These are phyloP conservation scores for Heliconius cydno DNA, from an alignment of 2,888 invertebrate species.

Conservation along the genomic window DNA sequence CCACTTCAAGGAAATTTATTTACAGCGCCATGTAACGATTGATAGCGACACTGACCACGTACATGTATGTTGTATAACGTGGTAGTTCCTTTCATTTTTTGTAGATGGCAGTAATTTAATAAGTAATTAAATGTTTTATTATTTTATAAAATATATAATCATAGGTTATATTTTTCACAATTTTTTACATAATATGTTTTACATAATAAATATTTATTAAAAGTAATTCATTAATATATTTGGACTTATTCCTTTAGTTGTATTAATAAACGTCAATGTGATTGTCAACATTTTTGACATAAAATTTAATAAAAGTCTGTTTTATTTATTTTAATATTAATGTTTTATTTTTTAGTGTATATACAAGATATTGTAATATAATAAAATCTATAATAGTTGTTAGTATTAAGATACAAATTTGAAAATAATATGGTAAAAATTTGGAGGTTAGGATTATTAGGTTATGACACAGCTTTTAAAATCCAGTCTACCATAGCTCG, in stretches of 20 bases:
- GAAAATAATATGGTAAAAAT: conserved; percentile 68
- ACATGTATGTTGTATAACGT: background rate
- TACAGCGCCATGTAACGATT: conserved; percentile 54
- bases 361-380: background rate
- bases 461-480: conserved; percentile 74
- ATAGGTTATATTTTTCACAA: background rate
- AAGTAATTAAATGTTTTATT: background rate
- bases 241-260: background rate
- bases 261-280: background rate
- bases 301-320: background rate
- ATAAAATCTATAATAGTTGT: background rate
- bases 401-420: background rate
- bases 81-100: background rate
- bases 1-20: conserved; percentile 24
- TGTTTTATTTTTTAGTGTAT: background rate
- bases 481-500: conserved; percentile 71
- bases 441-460: conserved; percentile 74
- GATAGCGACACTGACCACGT: conserved; percentile 56
- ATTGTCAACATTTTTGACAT: conserved; percentile 13
- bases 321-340: background rate
- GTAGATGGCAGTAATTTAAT: conserved; percentile 16
- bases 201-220: background rate
- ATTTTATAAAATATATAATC: background rate
- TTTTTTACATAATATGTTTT: background rate
- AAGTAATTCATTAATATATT: background rate